Conservation (phyloP, 2,888 invertebrate genomes). For the Campopleginae sp. region DNA sequence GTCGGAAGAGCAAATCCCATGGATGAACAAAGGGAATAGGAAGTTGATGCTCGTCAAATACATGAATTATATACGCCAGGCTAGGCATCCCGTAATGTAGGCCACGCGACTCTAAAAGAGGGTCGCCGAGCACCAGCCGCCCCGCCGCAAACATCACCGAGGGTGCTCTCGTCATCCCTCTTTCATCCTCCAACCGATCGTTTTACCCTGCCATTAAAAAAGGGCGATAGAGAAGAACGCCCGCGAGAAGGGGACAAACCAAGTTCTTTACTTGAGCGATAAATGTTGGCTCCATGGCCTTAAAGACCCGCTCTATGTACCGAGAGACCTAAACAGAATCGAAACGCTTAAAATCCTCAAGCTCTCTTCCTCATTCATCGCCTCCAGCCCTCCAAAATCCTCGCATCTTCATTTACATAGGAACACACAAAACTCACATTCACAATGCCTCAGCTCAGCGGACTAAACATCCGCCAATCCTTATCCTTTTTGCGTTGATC, state of each 20-base stretch:
- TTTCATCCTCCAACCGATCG: conserved; percentile 62
- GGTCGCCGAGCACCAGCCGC: conserved; percentile 28
- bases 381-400: conserved; percentile 43
- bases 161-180: conserved; percentile 55
- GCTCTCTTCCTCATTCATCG: conserved; percentile 35
- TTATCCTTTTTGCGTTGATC: conserved; percentile 25
- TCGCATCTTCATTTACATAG: conserved; percentile 54
- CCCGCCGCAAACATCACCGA: conserved; percentile 56
- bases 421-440: conserved; percentile 28
- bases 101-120: conserved; percentile 60
- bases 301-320: conserved; percentile 18
- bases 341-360: conserved; percentile 15
- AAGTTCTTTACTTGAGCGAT: conserved; percentile 23
- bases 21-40: conserved; percentile 19
- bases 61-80: conserved; percentile 36
- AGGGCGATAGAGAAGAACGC: conserved; percentile 3
- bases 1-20: conserved; percentile 28
- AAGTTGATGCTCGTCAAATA: conserved; percentile 44
- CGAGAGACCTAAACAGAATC: conserved; percentile 9
- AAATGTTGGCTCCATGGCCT: conserved; percentile 1
- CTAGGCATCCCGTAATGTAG: conserved; percentile 51
- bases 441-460: conserved; percentile 34
- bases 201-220: conserved; percentile 43
- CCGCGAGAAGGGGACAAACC: conserved; percentile 14
- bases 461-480: neutral